Evolutionary conservation across 1,140 invertebrate species (phyloP), one percentile per base, ranked within the genome.

Genomic region (Pissodes strobi): DNA sequence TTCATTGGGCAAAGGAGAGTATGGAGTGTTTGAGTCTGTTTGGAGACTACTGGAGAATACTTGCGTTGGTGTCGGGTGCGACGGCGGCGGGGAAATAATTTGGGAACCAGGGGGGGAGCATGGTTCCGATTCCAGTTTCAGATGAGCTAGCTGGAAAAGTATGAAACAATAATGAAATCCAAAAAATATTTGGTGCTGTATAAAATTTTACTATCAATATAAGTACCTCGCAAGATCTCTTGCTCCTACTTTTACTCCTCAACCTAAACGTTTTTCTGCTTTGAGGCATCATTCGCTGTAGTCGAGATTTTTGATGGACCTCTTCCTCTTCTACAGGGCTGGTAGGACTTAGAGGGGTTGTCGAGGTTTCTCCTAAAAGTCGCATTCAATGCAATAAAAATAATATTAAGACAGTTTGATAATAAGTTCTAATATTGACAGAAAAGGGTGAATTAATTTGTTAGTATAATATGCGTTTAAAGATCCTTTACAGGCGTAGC

Each of bases 251-350:
- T 67, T 90, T 83, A 78, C 90, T 93, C 78, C 90, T 83, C 48
- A 93, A 86, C 60, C 94, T 86, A 80, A 97, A 97, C 0, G 94
- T 97, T 81, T 93, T 95, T 66, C 95, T 86, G 75, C 93, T 96
- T 77, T 95, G 93, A 15, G 92, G 94, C 82, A 95, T 95, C 55
- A 94, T 90, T 19, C 95, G 83, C 76, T 97, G 94, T 43, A 97
- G 85, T 15, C 93, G 84, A 66, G 92, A 91, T 68, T 87, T 87
- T 64, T 86, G 81, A 69, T 80, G 81, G 52, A 76, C 79, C 68
- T 88, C 85, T 30, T 84, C 82, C 68, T 89, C 86, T 59, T 88
- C 87, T 46, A 76, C 85, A 15, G 88, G 86, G 73, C 87, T 90
- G 69, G 83, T 84, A 17, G 89, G 89, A 53, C 89, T 91, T 59